Conservation (phyloP, 2,113 vertebrate species). For the Dunckerocampus dactyliophorus region DNA sequence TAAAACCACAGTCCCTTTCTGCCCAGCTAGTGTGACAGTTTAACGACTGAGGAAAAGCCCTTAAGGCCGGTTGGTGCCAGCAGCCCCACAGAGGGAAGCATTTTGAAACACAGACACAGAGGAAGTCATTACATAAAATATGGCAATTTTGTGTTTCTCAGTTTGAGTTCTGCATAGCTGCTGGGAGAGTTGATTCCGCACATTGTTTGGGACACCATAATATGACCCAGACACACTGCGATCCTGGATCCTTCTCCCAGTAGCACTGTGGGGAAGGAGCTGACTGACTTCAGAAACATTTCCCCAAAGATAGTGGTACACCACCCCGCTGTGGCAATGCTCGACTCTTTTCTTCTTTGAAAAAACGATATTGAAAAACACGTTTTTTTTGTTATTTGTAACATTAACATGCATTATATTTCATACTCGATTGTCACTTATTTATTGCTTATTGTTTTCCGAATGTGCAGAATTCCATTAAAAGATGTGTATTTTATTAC, state of each 20-base stretch:
- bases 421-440: too few species aligned
- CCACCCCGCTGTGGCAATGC: constrained; percentile 9
- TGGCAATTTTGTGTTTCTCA: constrained; percentile 9
- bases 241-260: constrained; percentile 1
- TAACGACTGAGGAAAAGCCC: constrained; percentile 31
- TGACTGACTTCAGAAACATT: constrained; percentile 22
- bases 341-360: neutral
- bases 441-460: too few species aligned
- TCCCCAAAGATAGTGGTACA: neutral
- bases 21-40: constrained; percentile 48
- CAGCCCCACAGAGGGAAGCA: constrained; percentile 16
- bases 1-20: constrained; percentile 47
- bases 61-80: neutral
- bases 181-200: constrained; percentile 22
- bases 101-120: constrained; percentile 22
- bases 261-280: constrained; percentile 12
- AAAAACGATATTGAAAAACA: too few species aligned
- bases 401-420: too few species aligned
- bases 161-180: constrained; percentile 8
- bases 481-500: too few species aligned
- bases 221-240: constrained; percentile 8
- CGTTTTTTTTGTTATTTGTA: too few species aligned
- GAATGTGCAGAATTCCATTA: too few species aligned
- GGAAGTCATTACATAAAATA: neutral
- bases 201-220: constrained; percentile 3